These are phyloP conservation scores for Macrotus californicus DNA, from an alignment of 2,113 vertebrate genomes.

Conservation along the genomic window DNA sequence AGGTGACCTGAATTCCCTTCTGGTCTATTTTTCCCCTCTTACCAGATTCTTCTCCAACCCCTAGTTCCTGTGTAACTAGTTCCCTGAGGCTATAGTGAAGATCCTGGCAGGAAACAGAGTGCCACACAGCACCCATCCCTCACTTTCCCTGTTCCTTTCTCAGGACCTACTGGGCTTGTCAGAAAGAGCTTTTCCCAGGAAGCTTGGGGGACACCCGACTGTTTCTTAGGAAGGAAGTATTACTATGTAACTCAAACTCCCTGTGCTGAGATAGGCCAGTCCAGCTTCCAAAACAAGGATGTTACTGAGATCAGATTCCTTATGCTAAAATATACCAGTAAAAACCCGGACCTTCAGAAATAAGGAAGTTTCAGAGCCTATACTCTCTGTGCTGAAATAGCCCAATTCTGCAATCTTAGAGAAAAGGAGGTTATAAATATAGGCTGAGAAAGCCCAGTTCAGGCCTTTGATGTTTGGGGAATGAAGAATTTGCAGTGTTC, in stretches of 20 bases:
- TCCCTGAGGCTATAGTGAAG: neutral
- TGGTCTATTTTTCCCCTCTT: neutral
- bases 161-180: neutral
- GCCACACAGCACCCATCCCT: neutral
- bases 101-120: neutral
- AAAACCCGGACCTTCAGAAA: neutral
- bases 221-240: neutral
- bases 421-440: neutral
- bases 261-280: neutral
- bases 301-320: neutral
- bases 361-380: neutral
- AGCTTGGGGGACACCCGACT: neutral
- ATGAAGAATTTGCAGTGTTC: neutral
- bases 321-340: neutral
- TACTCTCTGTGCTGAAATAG: neutral
- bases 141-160: neutral
- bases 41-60: neutral
- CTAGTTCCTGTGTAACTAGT: neutral
- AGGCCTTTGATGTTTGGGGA: neutral
- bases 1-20: slow-evolving; percentile 69
- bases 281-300: neutral
- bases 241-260: neutral
- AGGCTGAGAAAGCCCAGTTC: neutral
- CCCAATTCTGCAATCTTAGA: neutral
- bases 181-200: slow-evolving; percentile 1